A percentile compares a stretch with the other conserved stretches of the same genome.
phyloP scores from a whole-genome alignment of 2,888 invertebrate species.

The Drosophila testacea region DNA sequence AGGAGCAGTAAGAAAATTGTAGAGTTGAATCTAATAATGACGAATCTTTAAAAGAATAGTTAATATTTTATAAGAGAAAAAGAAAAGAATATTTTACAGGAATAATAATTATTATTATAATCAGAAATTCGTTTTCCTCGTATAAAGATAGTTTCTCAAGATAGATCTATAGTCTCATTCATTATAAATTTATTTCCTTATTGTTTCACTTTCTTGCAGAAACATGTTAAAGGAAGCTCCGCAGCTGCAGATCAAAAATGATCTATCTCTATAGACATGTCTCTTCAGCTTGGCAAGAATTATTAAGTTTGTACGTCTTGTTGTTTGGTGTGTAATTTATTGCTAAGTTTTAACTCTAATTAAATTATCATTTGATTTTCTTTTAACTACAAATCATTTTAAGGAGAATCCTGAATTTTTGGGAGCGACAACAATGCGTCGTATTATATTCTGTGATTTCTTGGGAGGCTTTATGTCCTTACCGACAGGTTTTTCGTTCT shows the following conservation, averaged over 20 bases:
- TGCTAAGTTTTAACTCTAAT: conserved; percentile 36
- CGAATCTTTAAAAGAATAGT: too few relatives aligned
- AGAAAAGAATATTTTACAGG: too few relatives aligned
- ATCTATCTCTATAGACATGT: not conserved
- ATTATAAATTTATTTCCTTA: too few relatives aligned
- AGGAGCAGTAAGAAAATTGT: too few relatives aligned
- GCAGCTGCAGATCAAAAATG: not conserved
- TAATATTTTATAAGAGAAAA: too few relatives aligned
- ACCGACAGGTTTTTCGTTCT: conserved; percentile 45
- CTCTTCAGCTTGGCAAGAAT: conserved; percentile 22
- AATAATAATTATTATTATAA: too few relatives aligned
- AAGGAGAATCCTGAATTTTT: conserved; percentile 48
- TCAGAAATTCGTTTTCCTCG: too few relatives aligned
- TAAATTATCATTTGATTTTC: conserved; percentile 18
- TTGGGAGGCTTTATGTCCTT: conserved; percentile 70
- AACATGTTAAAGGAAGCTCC: not conserved
- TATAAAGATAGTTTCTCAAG: too few relatives aligned
- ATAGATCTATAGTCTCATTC: not conserved
- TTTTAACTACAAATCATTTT: conserved; percentile 24
- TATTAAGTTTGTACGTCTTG: conserved; percentile 45
- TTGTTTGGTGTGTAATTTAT: conserved; percentile 46
- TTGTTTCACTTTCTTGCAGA: not conserved
- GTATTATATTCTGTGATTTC: conserved; percentile 70
- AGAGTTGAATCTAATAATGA: too few relatives aligned
- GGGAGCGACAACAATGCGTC: conserved; percentile 75